Base-by-base conservation (phyloP, 2,797 vertebrate species). In the Gallinago stenura region DNA sequence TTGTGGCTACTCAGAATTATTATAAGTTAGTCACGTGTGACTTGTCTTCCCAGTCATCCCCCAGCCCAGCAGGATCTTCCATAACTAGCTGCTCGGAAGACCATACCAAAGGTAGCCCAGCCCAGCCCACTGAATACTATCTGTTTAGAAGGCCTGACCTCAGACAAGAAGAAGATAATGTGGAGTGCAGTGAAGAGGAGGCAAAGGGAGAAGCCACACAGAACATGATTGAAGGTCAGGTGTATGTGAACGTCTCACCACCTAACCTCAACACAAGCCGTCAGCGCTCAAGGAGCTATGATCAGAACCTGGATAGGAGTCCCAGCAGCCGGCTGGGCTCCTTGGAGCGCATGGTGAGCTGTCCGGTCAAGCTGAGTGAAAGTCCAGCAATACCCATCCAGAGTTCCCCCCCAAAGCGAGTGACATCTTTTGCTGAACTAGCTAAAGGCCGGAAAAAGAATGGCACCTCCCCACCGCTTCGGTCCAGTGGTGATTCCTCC, bases 1-100 rank as follows among this genome's bases (percentile, higher is more conserved):
- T 99, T 31, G 98, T 99, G 87, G 99, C 99, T 98, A 99, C 99
- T 25, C 99, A 99, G 97, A 99, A 99, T 98, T 99, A 99, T 93
- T 99, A 99, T 84, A 99, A 99, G 90, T 97, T 99, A 96, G 99
- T 99, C 85, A 99, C 99, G 0, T 99, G 99, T 61, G 99, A 99
- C 97, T 98, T 99, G 64, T 99, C 99, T 22, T 99, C 99, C 56
- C 99, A 99, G 93, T 99, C 99, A 4, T 99, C 99, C 8, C 99
- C 99, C 9, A 99, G 99, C 93, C 99, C 99, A 0, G 99, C 97
- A 0, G 99, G 99, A 54, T 99, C 99, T 25, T 99, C 99, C 6
- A 98, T 98, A 95, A 98, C 99, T 90, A 99, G 99, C 97, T 99
- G 99, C 98, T 99, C 99, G 0, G 99, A 99, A 62, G 99, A 99